Base-by-base conservation (phyloP, 2,888 invertebrate species). In the Melangyna quadrimaculata region DNA sequence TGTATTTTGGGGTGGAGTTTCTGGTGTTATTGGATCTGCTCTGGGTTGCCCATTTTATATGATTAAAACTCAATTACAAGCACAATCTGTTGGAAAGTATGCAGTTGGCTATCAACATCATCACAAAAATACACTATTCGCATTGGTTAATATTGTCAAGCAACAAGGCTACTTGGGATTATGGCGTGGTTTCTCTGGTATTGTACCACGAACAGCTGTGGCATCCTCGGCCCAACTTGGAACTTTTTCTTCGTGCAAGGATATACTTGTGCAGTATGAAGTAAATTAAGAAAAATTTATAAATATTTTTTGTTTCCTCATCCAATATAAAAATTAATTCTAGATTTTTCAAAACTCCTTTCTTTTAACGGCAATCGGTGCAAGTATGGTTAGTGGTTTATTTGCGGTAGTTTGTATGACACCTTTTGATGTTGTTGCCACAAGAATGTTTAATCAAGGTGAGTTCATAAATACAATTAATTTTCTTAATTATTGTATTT, bases 401-500 rank as follows among this genome's bases (percentile, higher is more conserved):
- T 94, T 94, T 55, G 95, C 97, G 27, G 95, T 95, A 6, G 88
- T 96, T 0, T 93, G 94, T 83, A 96, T 97, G 94, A 97, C 97
- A 75, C 98, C 98, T 0, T 95, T 98, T 90, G 98, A 98, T 91
- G 96, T 97, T 37, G 94, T 96, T 87, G 95, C 97, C 57, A 97
- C 97, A n/a, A 94, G 98, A 87, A 93, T 98, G 80, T 98, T 97
- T 90, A 98, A 98, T 92, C 97, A 98, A 94, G 96, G 96, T 95
- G 93, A 48, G 29, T 17, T 90, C 90, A 3, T 35, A 1, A n/a
- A 17, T 14, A 1, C 37, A 2, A 22, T 17, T 10, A 22, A 22
- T 43, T 6, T 32, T 27, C 3, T 17, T 24, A 19, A 7, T 45
- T 2, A 10, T 9, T 17, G 0, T 22, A 10, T 14, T 67, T 3